Conservation (phyloP, 2,113 vertebrate species). For the Myiagra hebetior region DNA sequence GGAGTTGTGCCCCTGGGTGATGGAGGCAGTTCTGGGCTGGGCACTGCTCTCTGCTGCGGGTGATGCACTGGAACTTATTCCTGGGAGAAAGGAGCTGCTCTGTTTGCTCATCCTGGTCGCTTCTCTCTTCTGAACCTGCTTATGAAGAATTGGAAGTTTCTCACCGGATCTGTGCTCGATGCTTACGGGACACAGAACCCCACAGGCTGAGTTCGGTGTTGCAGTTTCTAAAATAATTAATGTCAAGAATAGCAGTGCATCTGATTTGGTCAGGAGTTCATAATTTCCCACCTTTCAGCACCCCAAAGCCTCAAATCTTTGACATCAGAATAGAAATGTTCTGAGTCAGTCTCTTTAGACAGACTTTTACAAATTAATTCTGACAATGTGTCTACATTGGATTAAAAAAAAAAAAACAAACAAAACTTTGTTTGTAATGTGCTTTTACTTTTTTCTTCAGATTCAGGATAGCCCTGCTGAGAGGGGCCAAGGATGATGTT, state of each 20-base stretch:
- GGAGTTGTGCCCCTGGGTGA: not conserved
- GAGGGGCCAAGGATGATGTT: not conserved
- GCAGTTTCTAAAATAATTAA: not conserved
- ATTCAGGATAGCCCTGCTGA: not conserved
- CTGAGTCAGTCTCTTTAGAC: not conserved
- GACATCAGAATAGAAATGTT: not conserved
- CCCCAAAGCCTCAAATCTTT: not conserved
- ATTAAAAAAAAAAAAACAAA: no score
- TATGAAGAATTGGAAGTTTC: not conserved
- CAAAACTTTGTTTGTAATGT: not conserved
- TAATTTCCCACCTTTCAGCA: not conserved
- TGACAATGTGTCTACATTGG: not conserved
- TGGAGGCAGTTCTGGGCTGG: fast-evolving
- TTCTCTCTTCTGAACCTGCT: not conserved
- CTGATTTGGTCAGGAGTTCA: not conserved
- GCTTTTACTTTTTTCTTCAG: not conserved
- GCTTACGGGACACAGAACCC: not conserved
- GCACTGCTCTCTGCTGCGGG: fast-evolving
- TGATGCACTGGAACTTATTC: not conserved
- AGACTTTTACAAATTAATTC: not conserved
- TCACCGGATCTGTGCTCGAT: not conserved
- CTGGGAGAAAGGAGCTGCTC: not conserved
- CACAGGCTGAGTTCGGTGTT: not conserved
- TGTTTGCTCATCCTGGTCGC: not conserved
- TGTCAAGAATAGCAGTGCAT: not conserved